Evolutionary conservation across 1,140 invertebrate species (phyloP), one percentile per base, ranked within the genome.

Genomic region (Drosophila willistoni): DNA sequence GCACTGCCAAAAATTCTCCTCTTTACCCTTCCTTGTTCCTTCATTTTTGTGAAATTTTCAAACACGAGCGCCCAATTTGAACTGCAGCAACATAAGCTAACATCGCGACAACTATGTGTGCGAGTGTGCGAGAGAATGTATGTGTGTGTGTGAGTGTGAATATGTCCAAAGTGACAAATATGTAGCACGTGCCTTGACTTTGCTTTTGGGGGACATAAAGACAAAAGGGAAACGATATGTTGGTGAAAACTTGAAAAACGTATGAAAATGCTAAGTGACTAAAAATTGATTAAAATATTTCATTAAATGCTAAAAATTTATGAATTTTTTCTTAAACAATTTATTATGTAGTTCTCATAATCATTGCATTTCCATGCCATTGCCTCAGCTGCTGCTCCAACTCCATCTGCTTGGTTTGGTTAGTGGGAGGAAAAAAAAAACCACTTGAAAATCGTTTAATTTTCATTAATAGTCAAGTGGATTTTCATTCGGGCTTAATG

Each of bases 401-500:
- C 19, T 22, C 9, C 17, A 51, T 9, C 17, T 17, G 9, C 14
- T 10, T 14, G 14, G 7, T 17, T 7, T 47, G 34, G 7, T 44
- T 17, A 51, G 44, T 22, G 19, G 29, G 1, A n/a, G n/a, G n/a
- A n/a, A n/a, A n/a, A n/a, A 29, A 22, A 51, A 22, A 51, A 41
- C 56, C 75, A 66, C 59, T 80, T 66, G 84, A 86, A 87, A 87
- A 86, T 69, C 83, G 83, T 83, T 86, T 86, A 87, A 87, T 86
- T 73, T 81, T 79, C 84, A 86, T 87, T 86, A 86, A 83, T 74
- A 75, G 77, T 76, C 81, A 73, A 70, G 79, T 73, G 76, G 79
- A 75, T 73, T 87, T 77, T 74, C 77, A 85, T 83, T 76, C 51
- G 62, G 66, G 84, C 77, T 83, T 86, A 86, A 86, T 87, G 79